phyloP scores from a whole-genome alignment of 2,113 vertebrate species.

The Corythornis madagascariensis region DNA sequence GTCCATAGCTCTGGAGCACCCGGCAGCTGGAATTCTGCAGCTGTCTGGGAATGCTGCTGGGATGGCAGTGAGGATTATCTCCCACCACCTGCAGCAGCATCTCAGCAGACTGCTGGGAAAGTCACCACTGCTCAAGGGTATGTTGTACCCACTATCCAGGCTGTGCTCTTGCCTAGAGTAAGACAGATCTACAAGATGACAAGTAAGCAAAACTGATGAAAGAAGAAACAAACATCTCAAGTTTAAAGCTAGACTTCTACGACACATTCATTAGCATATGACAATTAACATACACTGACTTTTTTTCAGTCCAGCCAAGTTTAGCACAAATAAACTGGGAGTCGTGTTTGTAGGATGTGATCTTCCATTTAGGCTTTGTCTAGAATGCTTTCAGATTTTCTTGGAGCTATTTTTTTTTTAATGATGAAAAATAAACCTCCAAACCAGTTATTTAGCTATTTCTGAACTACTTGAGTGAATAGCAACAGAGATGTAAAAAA shows the following conservation, averaged over 20 bases:
- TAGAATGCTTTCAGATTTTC: neutral
- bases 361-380: neutral
- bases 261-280: neutral
- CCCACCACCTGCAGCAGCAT: neutral
- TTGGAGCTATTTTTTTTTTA: neutral
- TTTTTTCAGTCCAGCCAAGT: constrained; percentile 14
- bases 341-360: neutral
- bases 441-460: neutral
- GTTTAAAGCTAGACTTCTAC: constrained; percentile 27
- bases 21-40: neutral
- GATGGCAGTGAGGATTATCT: neutral
- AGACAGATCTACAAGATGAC: neutral
- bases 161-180: neutral
- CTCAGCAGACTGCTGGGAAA: neutral
- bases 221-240: constrained; percentile 51
- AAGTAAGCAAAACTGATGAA: constrained; percentile 35
- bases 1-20: neutral
- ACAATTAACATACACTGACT: constrained; percentile 12
- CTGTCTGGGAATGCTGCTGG: neutral
- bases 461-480: neutral
- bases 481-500: neutral
- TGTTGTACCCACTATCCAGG: neutral
- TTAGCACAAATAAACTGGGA: constrained; percentile 21
- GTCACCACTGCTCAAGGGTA: neutral
- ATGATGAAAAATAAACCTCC: neutral